Conservation (phyloP, 2,797 vertebrate genomes). For the Diplodus puntazzo region DNA sequence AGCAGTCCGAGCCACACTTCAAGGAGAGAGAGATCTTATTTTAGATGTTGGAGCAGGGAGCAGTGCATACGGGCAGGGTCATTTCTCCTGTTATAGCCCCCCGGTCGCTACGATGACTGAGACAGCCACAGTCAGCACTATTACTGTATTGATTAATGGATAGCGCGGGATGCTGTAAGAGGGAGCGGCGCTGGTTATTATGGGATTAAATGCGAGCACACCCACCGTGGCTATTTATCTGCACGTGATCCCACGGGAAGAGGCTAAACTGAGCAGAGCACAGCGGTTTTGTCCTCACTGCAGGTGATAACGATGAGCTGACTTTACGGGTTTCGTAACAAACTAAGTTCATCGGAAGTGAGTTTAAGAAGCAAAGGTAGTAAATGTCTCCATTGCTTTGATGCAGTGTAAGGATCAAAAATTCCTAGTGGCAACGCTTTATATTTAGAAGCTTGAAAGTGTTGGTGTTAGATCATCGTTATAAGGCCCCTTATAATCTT, state of each 20-base stretch:
- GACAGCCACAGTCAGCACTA: conserved; percentile 78
- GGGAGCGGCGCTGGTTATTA: conserved; percentile 66
- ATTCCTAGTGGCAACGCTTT: too few species aligned
- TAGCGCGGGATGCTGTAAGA: conserved; percentile 43
- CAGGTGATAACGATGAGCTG: conserved; percentile 2
- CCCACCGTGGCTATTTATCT: conserved; percentile 41
- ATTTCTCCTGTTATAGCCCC: conserved; percentile 61
- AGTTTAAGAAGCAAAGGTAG: not conserved
- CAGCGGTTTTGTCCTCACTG: conserved; percentile 14
- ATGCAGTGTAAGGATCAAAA: not conserved
- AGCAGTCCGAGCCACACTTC: conserved; percentile 78
- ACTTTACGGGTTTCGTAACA: conserved; percentile 11
- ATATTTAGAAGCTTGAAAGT: too few species aligned
- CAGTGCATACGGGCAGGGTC: conserved; percentile 53
- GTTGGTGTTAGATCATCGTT: too few species aligned
- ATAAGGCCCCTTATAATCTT: too few species aligned
- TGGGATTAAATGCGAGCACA: conserved; percentile 65
- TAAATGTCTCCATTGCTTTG: not conserved
- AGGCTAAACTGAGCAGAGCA: conserved; percentile 16
- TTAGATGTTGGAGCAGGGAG: conserved; percentile 61
- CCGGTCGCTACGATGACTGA: conserved; percentile 42
- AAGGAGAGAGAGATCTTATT: conserved; percentile 84
- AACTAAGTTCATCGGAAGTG: conserved; percentile 4
- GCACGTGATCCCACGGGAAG: conserved; percentile 32
- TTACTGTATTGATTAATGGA: conserved; percentile 82